A percentile compares a stretch with the other conserved stretches of the same genome.
Conservation (phyloP, 2,888 invertebrate species). For the Aporophyla lueneburgensis region DNA sequence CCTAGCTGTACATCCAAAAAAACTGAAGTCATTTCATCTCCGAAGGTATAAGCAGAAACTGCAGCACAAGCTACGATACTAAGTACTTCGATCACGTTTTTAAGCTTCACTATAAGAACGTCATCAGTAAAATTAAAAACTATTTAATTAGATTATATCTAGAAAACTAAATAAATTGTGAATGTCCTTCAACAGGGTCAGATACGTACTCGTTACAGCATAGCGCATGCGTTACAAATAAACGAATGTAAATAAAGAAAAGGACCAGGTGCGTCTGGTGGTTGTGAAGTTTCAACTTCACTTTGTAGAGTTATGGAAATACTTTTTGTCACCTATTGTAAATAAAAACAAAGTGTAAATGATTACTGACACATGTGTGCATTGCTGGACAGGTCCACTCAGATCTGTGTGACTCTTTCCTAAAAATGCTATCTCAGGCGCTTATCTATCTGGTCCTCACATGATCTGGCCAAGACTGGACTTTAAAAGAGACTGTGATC, state of each 20-base stretch:
- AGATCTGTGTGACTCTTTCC: too few relatives aligned
- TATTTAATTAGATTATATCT: not conserved
- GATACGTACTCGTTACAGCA: not conserved
- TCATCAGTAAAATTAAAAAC: not conserved
- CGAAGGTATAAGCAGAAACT: not conserved
- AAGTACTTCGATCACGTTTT: too few relatives aligned
- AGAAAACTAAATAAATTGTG: not conserved
- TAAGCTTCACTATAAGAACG: too few relatives aligned
- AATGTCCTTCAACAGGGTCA: constrained; percentile 25
- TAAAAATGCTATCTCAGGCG: too few relatives aligned
- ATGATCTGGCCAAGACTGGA: too few relatives aligned
- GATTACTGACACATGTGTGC: too few relatives aligned
- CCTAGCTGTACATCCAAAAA: too few relatives aligned
- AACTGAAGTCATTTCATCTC: too few relatives aligned
- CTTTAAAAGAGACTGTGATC: too few relatives aligned
- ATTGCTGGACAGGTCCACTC: too few relatives aligned
- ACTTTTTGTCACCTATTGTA: not conserved
- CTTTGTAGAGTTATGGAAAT: not conserved
- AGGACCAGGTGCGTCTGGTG: not conserved
- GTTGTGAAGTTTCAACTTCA: not conserved
- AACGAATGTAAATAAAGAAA: constrained; percentile 17
- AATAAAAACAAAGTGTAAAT: too few relatives aligned
- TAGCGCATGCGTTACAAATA: constrained; percentile 31
- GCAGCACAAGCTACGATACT: not conserved
- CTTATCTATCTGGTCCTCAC: too few relatives aligned